These are phyloP conservation scores for Drosophila phalerata DNA, from an alignment of 2,888 invertebrate species.

Conservation along the genomic window DNA sequence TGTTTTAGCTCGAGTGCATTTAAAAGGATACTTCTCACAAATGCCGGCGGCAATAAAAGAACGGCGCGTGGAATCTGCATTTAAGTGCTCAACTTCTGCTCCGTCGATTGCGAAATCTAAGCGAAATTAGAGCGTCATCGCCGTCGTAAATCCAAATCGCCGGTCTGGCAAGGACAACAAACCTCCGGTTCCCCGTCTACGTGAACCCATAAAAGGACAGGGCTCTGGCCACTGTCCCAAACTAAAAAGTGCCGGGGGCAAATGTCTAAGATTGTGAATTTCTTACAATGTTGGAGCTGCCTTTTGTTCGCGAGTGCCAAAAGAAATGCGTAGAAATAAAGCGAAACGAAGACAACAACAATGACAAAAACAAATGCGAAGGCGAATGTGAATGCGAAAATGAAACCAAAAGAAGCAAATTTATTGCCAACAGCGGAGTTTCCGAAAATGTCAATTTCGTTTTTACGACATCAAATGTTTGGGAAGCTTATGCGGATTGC, in stretches of 20 bases:
- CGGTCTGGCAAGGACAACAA: slow-evolving; percentile 38
- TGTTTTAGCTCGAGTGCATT: not conserved
- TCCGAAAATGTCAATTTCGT: slow-evolving; percentile 80
- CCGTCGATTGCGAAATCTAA: slow-evolving; percentile 72
- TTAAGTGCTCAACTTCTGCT: slow-evolving; percentile 64
- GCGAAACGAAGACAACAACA: slow-evolving; percentile 19
- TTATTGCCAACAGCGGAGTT: slow-evolving; percentile 77
- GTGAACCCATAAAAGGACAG: slow-evolving; percentile 73
- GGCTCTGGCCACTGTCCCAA: slow-evolving; percentile 32
- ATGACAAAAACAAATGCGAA: not conserved
- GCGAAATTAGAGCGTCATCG: slow-evolving; percentile 71
- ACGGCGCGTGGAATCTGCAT: slow-evolving; percentile 45
- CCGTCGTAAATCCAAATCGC: slow-evolving; percentile 75
- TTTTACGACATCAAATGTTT: slow-evolving; percentile 79
- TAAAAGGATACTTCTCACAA: slow-evolving; percentile 43
- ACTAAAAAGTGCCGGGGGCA: slow-evolving; percentile 35
- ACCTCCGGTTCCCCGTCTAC: slow-evolving; percentile 40
- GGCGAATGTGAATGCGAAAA: slow-evolving; percentile 14
- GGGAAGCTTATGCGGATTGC: slow-evolving; percentile 71
- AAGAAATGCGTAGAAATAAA: slow-evolving; percentile 58
- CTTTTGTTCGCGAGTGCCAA: slow-evolving; percentile 49
- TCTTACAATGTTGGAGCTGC: slow-evolving; percentile 70
- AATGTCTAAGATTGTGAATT: slow-evolving; percentile 35
- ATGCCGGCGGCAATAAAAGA: slow-evolving; percentile 60
- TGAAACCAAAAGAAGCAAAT: slow-evolving; percentile 47